Conservation (phyloP, 2,888 invertebrate genomes). For the Margaritifera margaritifera region DNA sequence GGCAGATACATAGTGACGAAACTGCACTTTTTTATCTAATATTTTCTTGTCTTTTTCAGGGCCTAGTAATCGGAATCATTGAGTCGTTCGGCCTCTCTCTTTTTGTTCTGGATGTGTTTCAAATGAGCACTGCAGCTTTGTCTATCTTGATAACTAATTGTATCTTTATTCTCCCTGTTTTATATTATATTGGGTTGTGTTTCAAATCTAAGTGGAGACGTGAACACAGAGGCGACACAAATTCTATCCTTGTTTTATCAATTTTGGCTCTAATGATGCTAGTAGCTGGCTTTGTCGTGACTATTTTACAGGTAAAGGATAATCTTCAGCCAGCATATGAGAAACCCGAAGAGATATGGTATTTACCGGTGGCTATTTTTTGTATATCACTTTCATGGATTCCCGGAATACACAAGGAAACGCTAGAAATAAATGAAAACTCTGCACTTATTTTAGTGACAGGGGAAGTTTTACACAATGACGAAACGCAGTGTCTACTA, state of each 20-base stretch:
- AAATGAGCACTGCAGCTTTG: constrained; percentile 18
- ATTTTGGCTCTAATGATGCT: constrained; percentile 27
- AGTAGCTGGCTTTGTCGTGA: constrained; percentile 26
- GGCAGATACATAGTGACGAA: background rate
- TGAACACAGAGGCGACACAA: too few relatives aligned
- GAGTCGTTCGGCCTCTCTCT: constrained; percentile 58
- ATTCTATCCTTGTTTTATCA: constrained; percentile 7
- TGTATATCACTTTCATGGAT: constrained; percentile 52
- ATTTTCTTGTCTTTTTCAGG: constrained; percentile 38
- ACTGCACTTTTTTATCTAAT: background rate
- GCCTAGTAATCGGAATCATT: constrained; percentile 37
- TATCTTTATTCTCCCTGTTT: constrained; percentile 45
- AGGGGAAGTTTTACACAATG: background rate
- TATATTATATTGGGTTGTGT: too few relatives aligned
- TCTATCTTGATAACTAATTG: constrained; percentile 45
- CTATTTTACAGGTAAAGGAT: constrained; percentile 8
- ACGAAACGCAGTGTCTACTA: too few relatives aligned
- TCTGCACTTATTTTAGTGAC: background rate
- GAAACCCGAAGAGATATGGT: constrained; percentile 27
- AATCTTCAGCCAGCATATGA: background rate
- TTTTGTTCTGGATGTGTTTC: constrained; percentile 49
- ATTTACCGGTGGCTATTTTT: constrained; percentile 37
- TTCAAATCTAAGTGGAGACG: too few relatives aligned
- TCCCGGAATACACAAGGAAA: constrained; percentile 35
- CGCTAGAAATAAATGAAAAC: constrained; percentile 7